These are phyloP conservation scores for Lycodopsis pacificus DNA, from an alignment of 2,797 vertebrate species.

Conservation along the genomic window DNA sequence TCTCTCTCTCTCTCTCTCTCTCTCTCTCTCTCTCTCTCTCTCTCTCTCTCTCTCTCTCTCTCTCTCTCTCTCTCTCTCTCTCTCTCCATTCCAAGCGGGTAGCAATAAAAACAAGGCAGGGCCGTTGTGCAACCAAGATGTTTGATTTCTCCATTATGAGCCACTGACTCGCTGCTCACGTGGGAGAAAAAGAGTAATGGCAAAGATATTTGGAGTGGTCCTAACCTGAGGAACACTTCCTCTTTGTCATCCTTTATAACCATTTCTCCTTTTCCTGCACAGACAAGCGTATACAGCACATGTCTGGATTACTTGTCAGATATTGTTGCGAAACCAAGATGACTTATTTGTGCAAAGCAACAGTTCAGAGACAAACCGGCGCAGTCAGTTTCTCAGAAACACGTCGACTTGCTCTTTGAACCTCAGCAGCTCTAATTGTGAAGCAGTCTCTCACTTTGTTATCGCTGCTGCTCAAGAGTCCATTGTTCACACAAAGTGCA, in stretches of 20 bases:
- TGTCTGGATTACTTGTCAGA: neutral
- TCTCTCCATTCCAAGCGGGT: conserved; percentile 34
- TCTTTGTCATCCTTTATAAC: neutral
- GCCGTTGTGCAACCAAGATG: conserved; percentile 34
- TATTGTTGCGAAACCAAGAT: neutral
- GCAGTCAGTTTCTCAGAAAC: neutral
- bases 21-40: neutral
- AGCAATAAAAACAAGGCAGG: conserved; percentile 16
- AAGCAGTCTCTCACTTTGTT: neutral
- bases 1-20: no score
- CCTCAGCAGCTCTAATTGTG: neutral
- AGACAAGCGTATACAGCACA: neutral
- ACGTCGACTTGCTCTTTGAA: neutral
- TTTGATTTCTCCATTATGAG: conserved; percentile 35
- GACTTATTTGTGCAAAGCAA: neutral
- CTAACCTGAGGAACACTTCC: conserved; percentile 11
- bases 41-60: neutral
- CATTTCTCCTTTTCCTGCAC: conserved; percentile 5
- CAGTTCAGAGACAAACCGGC: neutral
- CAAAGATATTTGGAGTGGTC: neutral
- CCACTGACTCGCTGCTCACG: conserved; percentile 15
- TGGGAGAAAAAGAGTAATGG: neutral
- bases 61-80: no score
- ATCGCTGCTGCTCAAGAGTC: conserved; percentile 4
- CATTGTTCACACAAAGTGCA: conserved; percentile 15